Evolutionary conservation across 92 coral and sea anemone species (phyloP).

Genomic region (Desmophyllum pertusum): DNA sequence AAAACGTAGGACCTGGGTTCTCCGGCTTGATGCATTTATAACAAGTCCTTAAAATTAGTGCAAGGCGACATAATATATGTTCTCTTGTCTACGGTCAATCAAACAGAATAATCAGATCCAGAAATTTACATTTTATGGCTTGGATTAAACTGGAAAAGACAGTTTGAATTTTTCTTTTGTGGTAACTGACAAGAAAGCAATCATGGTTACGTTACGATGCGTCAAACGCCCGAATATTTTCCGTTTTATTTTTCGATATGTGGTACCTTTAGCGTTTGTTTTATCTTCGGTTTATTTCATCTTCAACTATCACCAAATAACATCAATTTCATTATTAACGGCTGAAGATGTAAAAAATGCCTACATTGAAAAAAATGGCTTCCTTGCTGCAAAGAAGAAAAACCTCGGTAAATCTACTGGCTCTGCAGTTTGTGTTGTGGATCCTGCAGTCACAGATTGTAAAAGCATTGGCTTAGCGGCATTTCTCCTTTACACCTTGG

Average conservation of each 20-base stretch:
- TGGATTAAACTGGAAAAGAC: too few species aligned
- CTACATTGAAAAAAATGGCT: background rate
- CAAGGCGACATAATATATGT: too few species aligned
- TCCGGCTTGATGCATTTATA: too few species aligned
- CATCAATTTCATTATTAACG: too few species aligned
- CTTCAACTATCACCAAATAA: background rate
- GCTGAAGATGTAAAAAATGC: background rate
- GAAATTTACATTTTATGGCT: too few species aligned
- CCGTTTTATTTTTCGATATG: background rate
- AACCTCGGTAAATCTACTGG: background rate
- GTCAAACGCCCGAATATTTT: background rate
- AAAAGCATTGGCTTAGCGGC: conserved; percentile 64
- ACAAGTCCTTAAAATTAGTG: too few species aligned
- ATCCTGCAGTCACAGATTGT: conserved; percentile 60
- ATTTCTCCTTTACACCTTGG: conserved; percentile 58
- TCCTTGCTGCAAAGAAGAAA: conserved; percentile 28
- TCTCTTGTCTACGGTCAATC: too few species aligned
- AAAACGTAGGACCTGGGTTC: too few species aligned
- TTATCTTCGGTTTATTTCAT: background rate
- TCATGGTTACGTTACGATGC: background rate
- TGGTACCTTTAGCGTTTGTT: background rate
- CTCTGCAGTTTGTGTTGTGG: conserved; percentile 61
- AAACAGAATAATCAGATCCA: too few species aligned
- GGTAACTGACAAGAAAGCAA: too few species aligned
- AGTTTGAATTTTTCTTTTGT: too few species aligned